Evolutionary conservation across 1,140 invertebrate genomes (phyloP), one percentile per base, ranked within the genome.

Genomic region (Atopsyche davidsoni): DNA sequence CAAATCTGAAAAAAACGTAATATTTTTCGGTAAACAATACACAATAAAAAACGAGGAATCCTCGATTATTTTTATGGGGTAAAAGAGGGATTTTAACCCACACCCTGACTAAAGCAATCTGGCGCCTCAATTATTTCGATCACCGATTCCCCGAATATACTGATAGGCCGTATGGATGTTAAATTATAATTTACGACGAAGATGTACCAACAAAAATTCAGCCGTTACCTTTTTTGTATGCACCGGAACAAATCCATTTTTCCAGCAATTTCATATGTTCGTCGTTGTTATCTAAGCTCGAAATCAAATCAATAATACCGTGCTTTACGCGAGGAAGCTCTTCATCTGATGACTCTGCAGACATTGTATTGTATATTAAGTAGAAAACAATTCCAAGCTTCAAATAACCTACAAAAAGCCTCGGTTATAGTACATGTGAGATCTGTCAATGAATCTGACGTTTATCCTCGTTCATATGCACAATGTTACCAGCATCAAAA

Each of bases 1-100:
- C 38, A 74, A 62, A 58, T 73, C 72, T 73, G 59, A 36, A 65
- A 63, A 47, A 35, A 51, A 23, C 46, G 21, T 2, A 48, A 28
- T 28, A 7, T 38, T 38, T 14, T 7, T 18, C 35, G 9, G 35
- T 14, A 7, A 38, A 38, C 35, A 38, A 38, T 38, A 7, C 14
- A 18, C 6, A 7, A 14, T 7, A 38, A 38, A 14, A 18, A 28
- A 28, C n/a, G 24, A 28, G 6, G n/a, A 28, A 28, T n/a, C 6
- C n/a, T 28, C n/a, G n/a, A 7, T 7, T 28, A 28, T 7, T 28
- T 28, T 28, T 35, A 7, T 17, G 10, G 7, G 14, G 17, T n/a
- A 21, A 13, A 14, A 3, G 19, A 16, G 35, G 4, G 13, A 17
- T 36, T 36, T 36, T 36, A 7, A 36, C n/a, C 6, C n/a, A n/a